phyloP scores from a whole-genome alignment of 2,113 vertebrate genomes.

The Alces alces region DNA sequence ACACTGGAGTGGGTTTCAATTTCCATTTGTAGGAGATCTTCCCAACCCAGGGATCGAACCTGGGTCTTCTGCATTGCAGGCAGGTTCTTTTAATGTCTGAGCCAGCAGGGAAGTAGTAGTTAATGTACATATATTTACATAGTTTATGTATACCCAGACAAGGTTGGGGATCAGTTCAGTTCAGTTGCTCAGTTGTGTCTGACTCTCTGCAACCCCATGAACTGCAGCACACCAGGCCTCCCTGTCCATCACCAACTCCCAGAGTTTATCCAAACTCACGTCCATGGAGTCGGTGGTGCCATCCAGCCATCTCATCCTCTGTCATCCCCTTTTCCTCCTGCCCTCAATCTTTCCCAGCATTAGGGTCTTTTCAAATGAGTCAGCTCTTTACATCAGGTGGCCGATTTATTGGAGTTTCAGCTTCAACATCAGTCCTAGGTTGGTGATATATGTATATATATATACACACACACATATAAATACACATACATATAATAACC shows the following conservation, averaged over 20 bases:
- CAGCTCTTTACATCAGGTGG: background rate
- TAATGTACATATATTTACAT: background rate
- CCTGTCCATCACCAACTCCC: background rate
- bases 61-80: background rate
- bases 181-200: accelerated
- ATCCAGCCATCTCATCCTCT: background rate
- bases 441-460: accelerated
- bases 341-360: background rate
- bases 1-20: background rate
- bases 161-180: background rate
- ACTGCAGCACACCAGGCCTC: background rate
- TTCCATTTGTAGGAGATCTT: background rate
- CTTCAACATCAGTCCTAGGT: background rate
- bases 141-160: background rate
- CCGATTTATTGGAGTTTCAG: background rate
- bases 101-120: background rate
- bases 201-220: background rate
- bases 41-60: background rate
- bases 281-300: background rate
- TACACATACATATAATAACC: background rate
- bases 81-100: background rate
- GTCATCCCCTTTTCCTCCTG: background rate
- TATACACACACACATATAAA: background rate
- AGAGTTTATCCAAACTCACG: background rate
- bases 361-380: background rate